These are phyloP conservation scores for Gavialis gangeticus DNA, from an alignment of 2,113 vertebrate genomes.

Conservation along the genomic window DNA sequence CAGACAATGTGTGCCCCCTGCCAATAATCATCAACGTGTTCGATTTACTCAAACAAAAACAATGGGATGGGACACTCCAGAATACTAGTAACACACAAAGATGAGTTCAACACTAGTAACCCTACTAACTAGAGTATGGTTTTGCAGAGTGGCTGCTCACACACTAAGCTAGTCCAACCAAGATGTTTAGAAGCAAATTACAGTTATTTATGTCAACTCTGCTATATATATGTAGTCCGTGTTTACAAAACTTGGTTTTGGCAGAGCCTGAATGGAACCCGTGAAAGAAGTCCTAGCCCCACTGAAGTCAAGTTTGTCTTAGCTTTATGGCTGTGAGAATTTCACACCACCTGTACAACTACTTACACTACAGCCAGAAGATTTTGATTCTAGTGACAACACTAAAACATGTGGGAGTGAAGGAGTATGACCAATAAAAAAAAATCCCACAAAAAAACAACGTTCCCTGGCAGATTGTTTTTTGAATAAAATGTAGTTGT, in stretches of 20 bases:
- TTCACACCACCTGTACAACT: neutral
- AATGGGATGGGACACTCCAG: neutral
- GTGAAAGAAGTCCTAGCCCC: neutral
- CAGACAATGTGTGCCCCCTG: neutral
- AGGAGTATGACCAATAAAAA: neutral
- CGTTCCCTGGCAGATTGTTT: too few species aligned
- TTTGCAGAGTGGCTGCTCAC: fast-evolving
- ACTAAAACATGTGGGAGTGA: neutral
- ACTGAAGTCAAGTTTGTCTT: neutral
- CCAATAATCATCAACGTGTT: neutral
- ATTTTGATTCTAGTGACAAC: neutral
- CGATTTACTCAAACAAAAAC: neutral
- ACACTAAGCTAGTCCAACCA: neutral
- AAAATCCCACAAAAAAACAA: too few species aligned
- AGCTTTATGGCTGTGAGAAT: neutral
- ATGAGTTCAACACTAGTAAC: fast-evolving
- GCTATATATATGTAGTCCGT: neutral
- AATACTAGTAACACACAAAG: neutral
- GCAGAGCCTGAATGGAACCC: neutral
- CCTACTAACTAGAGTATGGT: fast-evolving
- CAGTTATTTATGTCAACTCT: neutral
- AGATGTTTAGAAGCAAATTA: neutral
- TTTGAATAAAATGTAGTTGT: too few species aligned
- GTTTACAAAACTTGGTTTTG: neutral
- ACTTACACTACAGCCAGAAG: neutral